Evolutionary conservation across 2,797 vertebrate species (phyloP).

Genomic region (Glyptemys insculpta): DNA sequence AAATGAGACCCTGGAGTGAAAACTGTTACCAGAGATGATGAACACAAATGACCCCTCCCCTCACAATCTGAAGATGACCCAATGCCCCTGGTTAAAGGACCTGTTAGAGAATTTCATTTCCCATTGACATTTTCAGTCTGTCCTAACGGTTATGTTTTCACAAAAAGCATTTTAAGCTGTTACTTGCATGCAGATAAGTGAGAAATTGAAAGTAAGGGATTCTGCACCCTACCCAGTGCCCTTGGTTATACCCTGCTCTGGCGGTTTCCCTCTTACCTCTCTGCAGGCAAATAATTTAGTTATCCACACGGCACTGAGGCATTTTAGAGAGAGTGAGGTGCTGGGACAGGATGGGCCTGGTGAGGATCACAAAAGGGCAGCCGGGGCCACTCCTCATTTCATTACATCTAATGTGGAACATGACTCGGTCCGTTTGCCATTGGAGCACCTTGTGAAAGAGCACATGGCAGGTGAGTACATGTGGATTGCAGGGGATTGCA

Average conservation of each 20-base stretch:
- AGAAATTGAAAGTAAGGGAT: fast-evolving
- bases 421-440: constrained; percentile 88
- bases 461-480: constrained; percentile 84
- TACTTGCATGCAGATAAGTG: fast-evolving
- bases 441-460: constrained; percentile 84
- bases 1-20: not conserved
- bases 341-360: not conserved
- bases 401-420: constrained; percentile 93
- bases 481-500: fast-evolving
- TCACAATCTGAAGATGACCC: not conserved
- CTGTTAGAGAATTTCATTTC: not conserved
- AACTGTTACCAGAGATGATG: not conserved
- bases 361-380: constrained; percentile 5
- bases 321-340: constrained; percentile 79
- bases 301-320: constrained; percentile 86
- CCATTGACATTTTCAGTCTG: not conserved
- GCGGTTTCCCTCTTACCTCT: not conserved
- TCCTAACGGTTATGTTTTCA: not conserved
- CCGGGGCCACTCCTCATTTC: constrained; percentile 83
- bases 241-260: not conserved
- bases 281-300: constrained; percentile 94
- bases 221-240: fast-evolving
- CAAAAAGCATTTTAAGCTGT: not conserved
- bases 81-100: not conserved
- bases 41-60: not conserved